A percentile compares a stretch with the other conserved stretches of the same genome.
These are phyloP conservation scores for Microchirus variegatus DNA, from an alignment of 2,797 vertebrate species.

Conservation along the genomic window DNA sequence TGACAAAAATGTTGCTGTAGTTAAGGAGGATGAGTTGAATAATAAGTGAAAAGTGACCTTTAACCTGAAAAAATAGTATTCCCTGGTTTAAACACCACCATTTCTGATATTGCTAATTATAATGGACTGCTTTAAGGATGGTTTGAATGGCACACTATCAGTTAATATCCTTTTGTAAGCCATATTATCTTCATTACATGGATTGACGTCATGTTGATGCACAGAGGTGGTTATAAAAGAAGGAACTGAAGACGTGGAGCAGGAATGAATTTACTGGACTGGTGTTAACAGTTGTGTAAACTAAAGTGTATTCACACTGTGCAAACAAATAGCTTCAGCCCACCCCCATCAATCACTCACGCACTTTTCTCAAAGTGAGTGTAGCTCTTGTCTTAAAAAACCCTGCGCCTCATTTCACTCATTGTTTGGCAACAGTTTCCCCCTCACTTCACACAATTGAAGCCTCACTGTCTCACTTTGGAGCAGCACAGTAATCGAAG, in stretches of 20 bases:
- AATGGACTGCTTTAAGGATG: too few species aligned
- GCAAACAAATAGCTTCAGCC: background rate
- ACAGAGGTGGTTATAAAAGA: background rate
- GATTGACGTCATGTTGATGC: background rate
- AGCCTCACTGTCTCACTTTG: conserved; percentile 38
- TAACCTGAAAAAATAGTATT: too few species aligned
- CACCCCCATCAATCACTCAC: background rate
- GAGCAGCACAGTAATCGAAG: conserved; percentile 22
- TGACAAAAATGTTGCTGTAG: too few species aligned
- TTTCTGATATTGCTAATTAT: too few species aligned
- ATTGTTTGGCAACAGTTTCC: conserved; percentile 31
- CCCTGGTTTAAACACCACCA: too few species aligned
- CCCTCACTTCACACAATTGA: conserved; percentile 49
- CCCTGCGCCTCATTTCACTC: conserved; percentile 28
- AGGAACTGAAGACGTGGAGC: background rate
- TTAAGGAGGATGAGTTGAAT: too few species aligned
- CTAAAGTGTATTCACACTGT: background rate
- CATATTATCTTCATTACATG: background rate
- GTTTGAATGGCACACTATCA: background rate
- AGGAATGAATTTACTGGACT: background rate
- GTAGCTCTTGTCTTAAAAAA: conserved; percentile 20
- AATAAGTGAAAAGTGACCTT: too few species aligned
- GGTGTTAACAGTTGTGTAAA: too few species aligned
- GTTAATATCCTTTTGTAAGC: background rate
- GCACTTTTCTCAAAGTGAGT: background rate